A percentile compares a stretch with the other conserved stretches of the same genome.
Conservation (phyloP, 2,113 vertebrate genomes). For the Phylloscopus whistleri region DNA sequence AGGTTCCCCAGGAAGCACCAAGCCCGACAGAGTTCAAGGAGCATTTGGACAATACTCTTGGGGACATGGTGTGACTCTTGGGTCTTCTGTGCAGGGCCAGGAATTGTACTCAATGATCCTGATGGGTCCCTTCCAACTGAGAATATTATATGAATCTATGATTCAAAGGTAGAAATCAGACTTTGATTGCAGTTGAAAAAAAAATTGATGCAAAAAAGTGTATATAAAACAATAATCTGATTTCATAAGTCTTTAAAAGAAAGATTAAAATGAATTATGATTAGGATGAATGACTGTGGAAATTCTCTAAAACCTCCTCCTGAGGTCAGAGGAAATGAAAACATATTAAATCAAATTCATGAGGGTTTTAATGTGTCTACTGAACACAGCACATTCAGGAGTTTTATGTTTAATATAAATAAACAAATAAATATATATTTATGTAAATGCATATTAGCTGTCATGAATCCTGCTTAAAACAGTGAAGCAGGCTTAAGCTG, state of each 20-base stretch:
- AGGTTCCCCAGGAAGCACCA: background rate
- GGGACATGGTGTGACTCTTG: background rate
- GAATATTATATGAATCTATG: background rate
- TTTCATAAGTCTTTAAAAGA: background rate
- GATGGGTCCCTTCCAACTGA: background rate
- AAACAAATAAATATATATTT: background rate
- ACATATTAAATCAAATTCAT: background rate
- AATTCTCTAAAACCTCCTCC: background rate
- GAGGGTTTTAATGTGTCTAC: background rate
- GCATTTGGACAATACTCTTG: rapidly evolving
- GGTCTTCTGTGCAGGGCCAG: background rate
- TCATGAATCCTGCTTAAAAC: background rate
- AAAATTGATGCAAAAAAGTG: background rate
- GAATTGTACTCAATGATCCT: background rate
- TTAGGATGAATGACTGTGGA: background rate
- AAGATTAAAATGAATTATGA: background rate
- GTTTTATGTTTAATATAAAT: background rate
- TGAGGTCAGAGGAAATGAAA: background rate
- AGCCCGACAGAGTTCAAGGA: background rate
- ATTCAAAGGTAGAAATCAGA: background rate
- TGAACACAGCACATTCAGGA: background rate
- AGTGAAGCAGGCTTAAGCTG: background rate
- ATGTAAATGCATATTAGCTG: background rate
- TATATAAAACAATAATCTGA: background rate
- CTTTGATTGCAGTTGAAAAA: background rate